These are phyloP conservation scores for Drosophila parvula DNA, from an alignment of 1,140 invertebrate genomes.

Conservation along the genomic window DNA sequence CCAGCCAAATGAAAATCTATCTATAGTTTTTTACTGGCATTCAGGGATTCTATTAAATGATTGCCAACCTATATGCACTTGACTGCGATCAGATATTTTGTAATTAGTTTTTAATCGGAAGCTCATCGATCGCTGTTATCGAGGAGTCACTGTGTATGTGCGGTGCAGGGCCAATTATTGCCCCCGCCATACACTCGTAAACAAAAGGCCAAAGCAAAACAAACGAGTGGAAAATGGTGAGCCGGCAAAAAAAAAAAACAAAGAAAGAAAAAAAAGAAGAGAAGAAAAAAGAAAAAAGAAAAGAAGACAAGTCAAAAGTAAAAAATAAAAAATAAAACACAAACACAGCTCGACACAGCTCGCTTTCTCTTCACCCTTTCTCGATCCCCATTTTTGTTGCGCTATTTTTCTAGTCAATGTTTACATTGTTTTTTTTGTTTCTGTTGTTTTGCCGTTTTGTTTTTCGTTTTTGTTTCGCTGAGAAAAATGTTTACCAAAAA, in stretches of 20 bases:
- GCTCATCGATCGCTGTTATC: conserved; percentile 8
- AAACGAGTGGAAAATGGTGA: conserved; percentile 36
- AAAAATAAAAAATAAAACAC: conserved; percentile 29
- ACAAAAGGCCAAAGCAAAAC: conserved; percentile 45
- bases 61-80: not conserved
- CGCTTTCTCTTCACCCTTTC: conserved; percentile 27
- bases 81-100: conserved; percentile 11
- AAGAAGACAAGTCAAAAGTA: conserved; percentile 25
- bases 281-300: conserved; percentile 14
- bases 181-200: conserved; percentile 27
- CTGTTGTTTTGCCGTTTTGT: conserved; percentile 25
- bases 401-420: conserved; percentile 32
- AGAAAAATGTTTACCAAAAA: conserved; percentile 66
- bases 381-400: conserved; percentile 21
- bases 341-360: conserved; percentile 23
- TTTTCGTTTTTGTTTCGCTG: conserved; percentile 54
- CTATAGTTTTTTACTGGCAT: no score
- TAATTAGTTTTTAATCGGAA: conserved; percentile 16
- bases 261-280: not conserved
- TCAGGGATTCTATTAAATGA: not conserved
- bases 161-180: conserved; percentile 40
- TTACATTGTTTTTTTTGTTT: conserved; percentile 46
- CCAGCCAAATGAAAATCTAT: no score
- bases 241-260: conserved; percentile 13
- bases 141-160: conserved; percentile 23